A percentile compares a stretch with the other conserved stretches of the same genome.
Evolutionary conservation across 2,797 vertebrate genomes (phyloP).

Genomic region (Chelonia mydas): DNA sequence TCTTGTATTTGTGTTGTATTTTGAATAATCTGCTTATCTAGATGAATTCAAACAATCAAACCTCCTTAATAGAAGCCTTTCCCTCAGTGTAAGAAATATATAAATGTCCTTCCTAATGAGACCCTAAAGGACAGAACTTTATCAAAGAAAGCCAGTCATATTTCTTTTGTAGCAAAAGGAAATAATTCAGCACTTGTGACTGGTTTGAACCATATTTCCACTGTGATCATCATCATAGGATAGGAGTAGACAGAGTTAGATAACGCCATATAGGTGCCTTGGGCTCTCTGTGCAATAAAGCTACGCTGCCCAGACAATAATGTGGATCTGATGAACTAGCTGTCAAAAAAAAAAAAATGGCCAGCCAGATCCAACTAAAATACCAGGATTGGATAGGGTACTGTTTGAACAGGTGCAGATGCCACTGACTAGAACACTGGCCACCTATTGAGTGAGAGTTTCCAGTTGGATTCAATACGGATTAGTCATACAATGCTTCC

Average conservation of each 20-base stretch:
- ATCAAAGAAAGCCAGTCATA: not conserved
- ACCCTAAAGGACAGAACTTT: not conserved
- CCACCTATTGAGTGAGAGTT: conserved; percentile 30
- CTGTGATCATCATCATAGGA: not conserved
- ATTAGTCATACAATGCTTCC: not conserved
- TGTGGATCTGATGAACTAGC: conserved; percentile 56
- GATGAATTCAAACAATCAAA: not conserved
- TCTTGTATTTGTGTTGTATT: not conserved
- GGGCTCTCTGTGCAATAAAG: conserved; percentile 35
- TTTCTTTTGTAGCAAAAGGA: not conserved
- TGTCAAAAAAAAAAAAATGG: conserved; percentile 41
- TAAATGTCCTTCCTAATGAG: not conserved
- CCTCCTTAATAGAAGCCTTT: conserved; percentile 32
- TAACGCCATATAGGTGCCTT: conserved; percentile 51
- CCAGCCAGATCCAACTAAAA: conserved; percentile 32
- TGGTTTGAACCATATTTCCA: not conserved
- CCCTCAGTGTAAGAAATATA: not conserved
- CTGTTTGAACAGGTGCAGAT: conserved; percentile 63
- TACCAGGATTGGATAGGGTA: conserved; percentile 17
- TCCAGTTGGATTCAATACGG: conserved; percentile 61
- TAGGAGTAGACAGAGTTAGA: conserved; percentile 31
- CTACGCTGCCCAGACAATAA: conserved; percentile 28
- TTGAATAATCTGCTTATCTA: conserved; percentile 33
- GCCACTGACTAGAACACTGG: conserved; percentile 8
- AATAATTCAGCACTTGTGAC: not conserved